Base-by-base conservation (phyloP, 1,140 invertebrate genomes). In the Bombus sibiricus region DNA sequence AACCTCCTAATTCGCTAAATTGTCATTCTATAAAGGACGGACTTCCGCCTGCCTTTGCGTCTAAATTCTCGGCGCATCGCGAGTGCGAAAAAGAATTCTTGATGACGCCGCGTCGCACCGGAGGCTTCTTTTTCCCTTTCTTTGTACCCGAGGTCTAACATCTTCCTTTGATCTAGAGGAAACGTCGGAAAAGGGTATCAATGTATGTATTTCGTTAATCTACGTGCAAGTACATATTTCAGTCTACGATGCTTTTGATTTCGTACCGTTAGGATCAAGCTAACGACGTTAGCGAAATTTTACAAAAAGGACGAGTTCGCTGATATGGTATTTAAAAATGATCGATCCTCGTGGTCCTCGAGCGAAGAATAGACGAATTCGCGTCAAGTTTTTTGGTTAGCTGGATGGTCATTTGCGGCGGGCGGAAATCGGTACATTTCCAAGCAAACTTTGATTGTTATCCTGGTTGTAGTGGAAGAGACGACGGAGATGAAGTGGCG, bases 1-100 rank as follows among this genome's bases (percentile, higher is more conserved):
- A 94, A 85, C 81, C 88, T 81, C 86, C 90, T 93, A 94, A 95
- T 94, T 94, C 88, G 79, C 82, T 84, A 93, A 94, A 93, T 93
- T 93, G 90, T 93, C 94, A 94, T 94, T 93, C 91, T 90, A 88
- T 92, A 86, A 92, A 87, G 85, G 79, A 89, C 69, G 72, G 72
- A 87, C 81, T 90, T 77, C 57, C 71, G 83, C 37, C 78, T 59
- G 69, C 87, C 77, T 90, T 88, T 82, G 88, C 85, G 72, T 72
- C 79, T 39, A 71, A 83, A 75, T 86, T 83, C 57, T 34, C 53
- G 68, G n/a, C 28, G 41, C 43, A 84, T 47, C 47, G 39, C 62
- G 34, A 59, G 41, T 25, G 53, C 37, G 59, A 81, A 75, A 85
- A 85, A 85, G 84, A 85, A 85, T 85, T 81, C 47, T 73, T 85